Conservation (phyloP, 2,888 invertebrate species). For the Torymus texanus region DNA sequence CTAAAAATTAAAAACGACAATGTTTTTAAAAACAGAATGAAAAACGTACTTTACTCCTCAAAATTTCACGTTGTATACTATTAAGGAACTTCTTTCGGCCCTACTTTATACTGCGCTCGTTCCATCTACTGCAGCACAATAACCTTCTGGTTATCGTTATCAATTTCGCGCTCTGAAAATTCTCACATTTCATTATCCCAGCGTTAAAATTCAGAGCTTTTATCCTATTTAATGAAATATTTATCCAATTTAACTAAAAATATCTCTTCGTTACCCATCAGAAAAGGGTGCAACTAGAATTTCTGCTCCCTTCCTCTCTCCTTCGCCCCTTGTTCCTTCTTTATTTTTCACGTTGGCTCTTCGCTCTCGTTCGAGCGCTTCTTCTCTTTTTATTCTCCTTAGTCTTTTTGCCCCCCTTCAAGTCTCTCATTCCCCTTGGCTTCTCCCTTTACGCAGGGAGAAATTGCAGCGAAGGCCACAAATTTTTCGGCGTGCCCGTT, state of each 20-base stretch:
- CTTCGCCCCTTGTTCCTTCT: constrained; percentile 22
- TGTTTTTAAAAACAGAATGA: no score
- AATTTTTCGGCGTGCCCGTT: constrained; percentile 49
- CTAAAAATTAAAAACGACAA: no score
- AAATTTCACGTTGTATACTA: no score
- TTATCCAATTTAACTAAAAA: constrained; percentile 33
- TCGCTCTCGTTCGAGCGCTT: constrained; percentile 42
- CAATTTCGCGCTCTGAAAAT: background rate
- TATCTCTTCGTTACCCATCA: constrained; percentile 6
- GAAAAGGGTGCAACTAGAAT: constrained; percentile 9
- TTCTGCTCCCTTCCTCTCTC: background rate
- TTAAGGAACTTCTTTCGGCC: no score
- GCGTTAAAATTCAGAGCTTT: constrained; percentile 41
- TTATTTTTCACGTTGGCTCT: constrained; percentile 49
- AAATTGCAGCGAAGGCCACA: constrained; percentile 51
- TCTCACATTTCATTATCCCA: constrained; percentile 32
- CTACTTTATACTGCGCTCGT: no score
- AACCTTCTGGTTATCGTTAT: constrained; percentile 5
- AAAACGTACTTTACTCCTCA: no score
- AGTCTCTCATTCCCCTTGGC: constrained; percentile 45
- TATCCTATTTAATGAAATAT: constrained; percentile 47
- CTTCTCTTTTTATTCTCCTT: constrained; percentile 26
- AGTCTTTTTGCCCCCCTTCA: constrained; percentile 24
- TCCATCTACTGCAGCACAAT: no score
- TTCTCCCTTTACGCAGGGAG: constrained; percentile 34